Conservation (phyloP, 2,888 invertebrate species). For the Nomada goodeniana region DNA sequence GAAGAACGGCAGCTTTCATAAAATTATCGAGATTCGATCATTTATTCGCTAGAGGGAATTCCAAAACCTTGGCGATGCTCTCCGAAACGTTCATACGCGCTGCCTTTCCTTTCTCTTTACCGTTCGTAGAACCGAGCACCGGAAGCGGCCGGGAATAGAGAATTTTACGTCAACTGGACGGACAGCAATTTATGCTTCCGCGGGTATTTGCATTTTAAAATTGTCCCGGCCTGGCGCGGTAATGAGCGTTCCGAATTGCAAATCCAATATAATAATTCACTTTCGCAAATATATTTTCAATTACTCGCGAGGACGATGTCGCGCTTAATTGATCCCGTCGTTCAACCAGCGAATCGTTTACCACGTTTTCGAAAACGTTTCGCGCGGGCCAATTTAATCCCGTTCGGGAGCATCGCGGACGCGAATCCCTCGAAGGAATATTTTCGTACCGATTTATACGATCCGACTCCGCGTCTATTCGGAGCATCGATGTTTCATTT, state of each 20-base stretch:
- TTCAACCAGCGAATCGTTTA: constrained; percentile 15
- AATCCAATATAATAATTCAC: constrained; percentile 46
- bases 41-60: no score
- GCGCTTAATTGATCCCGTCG: constrained; percentile 36
- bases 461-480: no score
- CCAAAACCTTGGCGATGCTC: no score
- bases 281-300: constrained; percentile 47
- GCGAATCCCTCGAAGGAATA: no score
- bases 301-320: constrained; percentile 20
- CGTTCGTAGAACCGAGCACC: background rate
- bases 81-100: no score
- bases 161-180: constrained; percentile 50
- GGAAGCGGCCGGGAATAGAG: constrained; percentile 22
- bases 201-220: constrained; percentile 54
- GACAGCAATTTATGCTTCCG: constrained; percentile 42
- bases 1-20: background rate
- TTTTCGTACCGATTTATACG: no score
- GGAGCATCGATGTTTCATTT: no score
- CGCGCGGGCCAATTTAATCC: no score
- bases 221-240: constrained; percentile 3
- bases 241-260: constrained; percentile 49
- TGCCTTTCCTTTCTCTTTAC: no score
- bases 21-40: background rate
- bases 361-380: constrained; percentile 1
- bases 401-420: no score